Evolutionary conservation across 2,113 vertebrate genomes (phyloP).

Genomic region (Tragelaphus imberbis): DNA sequence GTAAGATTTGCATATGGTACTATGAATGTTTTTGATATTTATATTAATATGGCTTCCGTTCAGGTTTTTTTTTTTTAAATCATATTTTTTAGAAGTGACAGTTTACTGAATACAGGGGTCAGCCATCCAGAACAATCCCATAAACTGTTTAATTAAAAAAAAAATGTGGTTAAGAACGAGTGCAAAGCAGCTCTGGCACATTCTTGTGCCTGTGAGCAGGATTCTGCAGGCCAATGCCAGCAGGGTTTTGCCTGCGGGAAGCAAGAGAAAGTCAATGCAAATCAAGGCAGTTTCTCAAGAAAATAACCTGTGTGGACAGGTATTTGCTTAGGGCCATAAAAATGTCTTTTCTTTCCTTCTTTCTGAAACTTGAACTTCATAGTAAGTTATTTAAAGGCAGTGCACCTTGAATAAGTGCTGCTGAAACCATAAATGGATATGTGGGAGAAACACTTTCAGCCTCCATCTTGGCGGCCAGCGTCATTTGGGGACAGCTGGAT

Average conservation of each 20-base stretch:
- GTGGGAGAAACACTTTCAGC: background rate
- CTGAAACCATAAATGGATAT: background rate
- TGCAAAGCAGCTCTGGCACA: slow-evolving; percentile 24
- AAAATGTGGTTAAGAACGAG: slow-evolving; percentile 18
- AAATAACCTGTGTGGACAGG: slow-evolving; percentile 52
- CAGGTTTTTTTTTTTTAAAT: slow-evolving; percentile 13
- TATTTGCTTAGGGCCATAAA: slow-evolving; percentile 14
- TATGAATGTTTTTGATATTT: slow-evolving; percentile 11
- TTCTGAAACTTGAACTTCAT: slow-evolving; percentile 51
- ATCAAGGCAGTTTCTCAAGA: slow-evolving; percentile 48
- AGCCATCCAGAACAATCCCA: slow-evolving; percentile 24
- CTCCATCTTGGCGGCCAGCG: background rate
- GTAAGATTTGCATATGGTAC: background rate
- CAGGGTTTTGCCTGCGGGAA: slow-evolving; percentile 48
- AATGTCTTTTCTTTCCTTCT: slow-evolving; percentile 32
- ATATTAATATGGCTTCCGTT: background rate
- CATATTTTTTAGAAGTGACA: slow-evolving; percentile 1
- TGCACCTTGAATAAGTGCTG: background rate
- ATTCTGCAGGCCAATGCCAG: background rate
- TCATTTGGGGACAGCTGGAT: background rate
- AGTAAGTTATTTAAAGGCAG: slow-evolving; percentile 26
- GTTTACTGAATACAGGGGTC: slow-evolving; percentile 20
- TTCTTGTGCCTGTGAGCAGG: slow-evolving; percentile 21
- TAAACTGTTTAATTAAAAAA: slow-evolving; percentile 18
- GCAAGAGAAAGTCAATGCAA: slow-evolving; percentile 44